phyloP scores from a whole-genome alignment of 2,797 vertebrate genomes.

The Tragopan temminckii region DNA sequence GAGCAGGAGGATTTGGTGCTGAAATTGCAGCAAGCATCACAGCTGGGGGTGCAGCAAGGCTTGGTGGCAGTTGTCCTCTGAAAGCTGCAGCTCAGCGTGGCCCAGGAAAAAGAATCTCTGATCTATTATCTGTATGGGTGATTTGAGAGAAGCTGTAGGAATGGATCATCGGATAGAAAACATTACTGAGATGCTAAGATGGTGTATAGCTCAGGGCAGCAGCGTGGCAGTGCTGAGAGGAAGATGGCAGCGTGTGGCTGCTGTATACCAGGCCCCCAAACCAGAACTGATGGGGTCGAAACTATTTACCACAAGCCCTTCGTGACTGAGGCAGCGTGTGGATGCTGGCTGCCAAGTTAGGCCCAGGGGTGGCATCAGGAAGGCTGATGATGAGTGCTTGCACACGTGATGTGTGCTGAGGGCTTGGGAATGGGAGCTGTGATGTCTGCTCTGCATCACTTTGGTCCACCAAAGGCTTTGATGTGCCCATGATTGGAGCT shows the following conservation, averaged over 20 bases:
- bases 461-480: background rate
- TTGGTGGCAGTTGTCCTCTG: background rate
- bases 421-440: background rate
- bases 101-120: background rate
- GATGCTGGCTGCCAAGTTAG: background rate
- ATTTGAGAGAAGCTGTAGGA: background rate
- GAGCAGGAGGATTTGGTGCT: background rate
- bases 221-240: background rate
- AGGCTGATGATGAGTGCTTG: background rate
- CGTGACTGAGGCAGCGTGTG: rapidly evolving
- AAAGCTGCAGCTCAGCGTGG: rapidly evolving
- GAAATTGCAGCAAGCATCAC: background rate
- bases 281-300: background rate
- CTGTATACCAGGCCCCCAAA: background rate
- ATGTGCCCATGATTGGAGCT: background rate
- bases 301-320: background rate
- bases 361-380: background rate
- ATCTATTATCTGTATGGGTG: no score
- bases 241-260: background rate
- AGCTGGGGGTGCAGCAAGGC: background rate
- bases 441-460: background rate
- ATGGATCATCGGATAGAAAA: background rate
- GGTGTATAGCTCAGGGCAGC: background rate
- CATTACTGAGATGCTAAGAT: rapidly evolving
- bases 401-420: rapidly evolving